Conservation (phyloP, 2,797 vertebrate species). For the Tolypeutes matacus region DNA sequence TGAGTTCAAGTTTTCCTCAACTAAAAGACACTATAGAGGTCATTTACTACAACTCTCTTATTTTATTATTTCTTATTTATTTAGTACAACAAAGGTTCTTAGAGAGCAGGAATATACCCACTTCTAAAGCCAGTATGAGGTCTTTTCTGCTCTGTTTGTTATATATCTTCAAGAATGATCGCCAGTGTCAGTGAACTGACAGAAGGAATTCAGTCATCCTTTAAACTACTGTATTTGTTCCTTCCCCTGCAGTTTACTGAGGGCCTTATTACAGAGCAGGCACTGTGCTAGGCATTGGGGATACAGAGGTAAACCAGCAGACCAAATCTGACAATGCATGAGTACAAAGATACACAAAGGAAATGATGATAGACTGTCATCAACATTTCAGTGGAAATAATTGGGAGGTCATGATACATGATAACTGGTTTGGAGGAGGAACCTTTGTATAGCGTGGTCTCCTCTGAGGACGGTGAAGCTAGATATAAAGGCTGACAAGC, state of each 20-base stretch:
- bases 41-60: neutral
- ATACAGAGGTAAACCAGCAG: neutral
- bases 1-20: neutral
- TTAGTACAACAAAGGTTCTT: neutral
- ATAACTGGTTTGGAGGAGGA: neutral
- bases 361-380: neutral
- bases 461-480: neutral
- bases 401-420: neutral
- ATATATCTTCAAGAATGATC: neutral
- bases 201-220: neutral
- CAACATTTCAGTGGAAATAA: neutral
- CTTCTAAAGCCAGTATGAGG: neutral
- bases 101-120: neutral
- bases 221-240: neutral
- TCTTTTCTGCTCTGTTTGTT: no score
- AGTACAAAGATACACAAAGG: neutral
- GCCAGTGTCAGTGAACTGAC: neutral
- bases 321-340: neutral
- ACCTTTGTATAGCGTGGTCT: neutral
- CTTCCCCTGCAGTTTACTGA: neutral
- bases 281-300: neutral
- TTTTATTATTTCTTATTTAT: conserved; percentile 48
- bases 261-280: neutral
- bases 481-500: neutral
- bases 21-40: neutral